Evolutionary conservation across 2,113 vertebrate genomes (phyloP).

Genomic region (Copsychus sechellarum): DNA sequence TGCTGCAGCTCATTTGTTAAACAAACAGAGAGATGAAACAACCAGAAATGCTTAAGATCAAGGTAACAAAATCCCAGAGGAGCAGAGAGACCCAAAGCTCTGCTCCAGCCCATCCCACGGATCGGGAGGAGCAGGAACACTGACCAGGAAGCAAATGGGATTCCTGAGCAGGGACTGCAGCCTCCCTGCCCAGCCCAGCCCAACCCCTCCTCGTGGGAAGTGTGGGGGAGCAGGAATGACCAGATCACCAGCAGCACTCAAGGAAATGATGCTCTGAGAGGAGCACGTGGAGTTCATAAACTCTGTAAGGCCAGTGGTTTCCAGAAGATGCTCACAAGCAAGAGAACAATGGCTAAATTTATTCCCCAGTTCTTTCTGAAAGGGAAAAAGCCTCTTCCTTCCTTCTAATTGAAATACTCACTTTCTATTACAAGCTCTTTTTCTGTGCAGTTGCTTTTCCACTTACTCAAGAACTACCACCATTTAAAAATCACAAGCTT

Average conservation of each 20-base stretch:
- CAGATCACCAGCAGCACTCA: not conserved
- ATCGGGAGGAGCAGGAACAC: not conserved
- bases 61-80: not conserved
- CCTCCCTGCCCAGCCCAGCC: not conserved
- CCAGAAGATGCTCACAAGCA: not conserved
- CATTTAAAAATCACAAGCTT: not conserved
- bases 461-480: not conserved
- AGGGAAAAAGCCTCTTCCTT: conserved; percentile 12
- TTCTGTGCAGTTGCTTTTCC: conserved; percentile 6
- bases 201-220: not conserved
- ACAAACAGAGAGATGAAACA: conserved; percentile 38
- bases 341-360: conserved; percentile 15
- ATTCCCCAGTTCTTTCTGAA: not conserved
- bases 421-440: not conserved
- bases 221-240: not conserved
- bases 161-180: not conserved
- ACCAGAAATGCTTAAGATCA: not conserved
- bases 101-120: not conserved
- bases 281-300: not conserved
- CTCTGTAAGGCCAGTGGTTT: not conserved
- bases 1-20: conserved; percentile 37
- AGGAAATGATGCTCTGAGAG: not conserved
- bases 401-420: not conserved
- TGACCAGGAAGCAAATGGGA: not conserved
- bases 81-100: not conserved